Base-by-base conservation (phyloP, 2,113 vertebrate genomes). In the Laterallus jamaicensis region DNA sequence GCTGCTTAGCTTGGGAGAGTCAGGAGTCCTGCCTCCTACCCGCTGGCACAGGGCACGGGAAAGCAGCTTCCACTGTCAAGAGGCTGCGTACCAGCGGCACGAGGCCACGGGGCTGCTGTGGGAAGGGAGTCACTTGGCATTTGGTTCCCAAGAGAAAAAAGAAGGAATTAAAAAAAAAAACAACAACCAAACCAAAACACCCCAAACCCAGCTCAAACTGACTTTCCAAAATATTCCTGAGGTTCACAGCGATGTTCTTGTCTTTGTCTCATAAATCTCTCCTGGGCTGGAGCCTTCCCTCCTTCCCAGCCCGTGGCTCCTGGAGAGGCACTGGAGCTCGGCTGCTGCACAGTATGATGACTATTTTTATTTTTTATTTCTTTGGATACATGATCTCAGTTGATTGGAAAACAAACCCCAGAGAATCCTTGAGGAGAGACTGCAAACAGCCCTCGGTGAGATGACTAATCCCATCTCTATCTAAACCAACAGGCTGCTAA, bases 361-460 rank as follows among this genome's bases (percentile, higher is more conserved):
- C 73, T 92, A 39, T 88, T 96, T 96, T 90, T 92, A n/a, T 95
- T 92, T 92, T 86, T 80, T 64, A 79, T 93, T 93, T 60, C 93
- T 91, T 90, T 84, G 92, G 95, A 22, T 95, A 28, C 89, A 35
- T 37, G 64, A 93, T 42, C 91, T 77, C 69, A 22, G 94, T 74
- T 89, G 95, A 87, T 96, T 95, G 94, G 91, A 96, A 97, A 96
- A 95, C 95, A 95, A 95, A 96, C 77, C 78, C 86, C 67, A 71
- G 93, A 96, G 91, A 93, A 95, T 95, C 95, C 92, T 96, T 56
- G 92, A 93, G 93, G 93, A 96, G 93, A 95, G 93, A 63, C 86
- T 74, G 95, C 91, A 95, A 95, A 93, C 93, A 95, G 86, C 93
- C 78, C 92, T 86, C 40, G 86, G 89, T 95, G 91, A 67, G 95